Evolutionary conservation across 2,113 vertebrate genomes (phyloP), one percentile per base, ranked within the genome.

Genomic region (Eretmochelys imbricata): DNA sequence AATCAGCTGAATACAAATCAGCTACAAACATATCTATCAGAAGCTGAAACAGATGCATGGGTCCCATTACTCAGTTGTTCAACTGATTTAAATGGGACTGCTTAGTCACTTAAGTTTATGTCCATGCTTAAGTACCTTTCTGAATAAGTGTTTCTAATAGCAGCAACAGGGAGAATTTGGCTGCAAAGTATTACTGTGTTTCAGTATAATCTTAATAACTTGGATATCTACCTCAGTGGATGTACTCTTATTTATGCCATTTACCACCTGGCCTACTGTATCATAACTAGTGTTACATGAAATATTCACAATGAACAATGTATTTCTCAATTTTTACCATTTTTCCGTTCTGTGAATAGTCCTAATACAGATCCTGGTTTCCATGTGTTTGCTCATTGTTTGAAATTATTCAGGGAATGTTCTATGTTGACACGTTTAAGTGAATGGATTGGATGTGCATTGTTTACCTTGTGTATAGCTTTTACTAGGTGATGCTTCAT

Each of bases 211-310:
- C 4, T 86, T 93, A 69, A 50, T 80, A 72, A 24, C 5, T 38
- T 48, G 51, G 80, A 29, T 54, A 19, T 29, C 35, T 87, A 27
- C 3, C 2, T 4, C 57, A 62, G 10, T 4, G 10, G 29, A 65
- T 10, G 51, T 69, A 13, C 6, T 89, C 82, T 27, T 2, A 1
- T 69, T 83, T 50, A 0, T 80, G 48, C 46, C 75, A 48, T 1
- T 29, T 35, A 85, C 81, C 3, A 42, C 25, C 0, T 0, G 1
- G 51, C 31, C 81, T 35, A 1, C 54, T 48, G 31, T 3, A 27
- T 7, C 59, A 38, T 5, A 87, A 17, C n/a, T 48, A 0, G 48
- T 48, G 16, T 57, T 69, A 51, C 54, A 29, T 13, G 85, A 51
- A 2, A 0, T 86, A 6, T 14, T 87, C 10, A 5, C 22, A n/a